These are phyloP conservation scores for Rhodophaea formosa DNA, from an alignment of 2,888 invertebrate species.

Conservation along the genomic window DNA sequence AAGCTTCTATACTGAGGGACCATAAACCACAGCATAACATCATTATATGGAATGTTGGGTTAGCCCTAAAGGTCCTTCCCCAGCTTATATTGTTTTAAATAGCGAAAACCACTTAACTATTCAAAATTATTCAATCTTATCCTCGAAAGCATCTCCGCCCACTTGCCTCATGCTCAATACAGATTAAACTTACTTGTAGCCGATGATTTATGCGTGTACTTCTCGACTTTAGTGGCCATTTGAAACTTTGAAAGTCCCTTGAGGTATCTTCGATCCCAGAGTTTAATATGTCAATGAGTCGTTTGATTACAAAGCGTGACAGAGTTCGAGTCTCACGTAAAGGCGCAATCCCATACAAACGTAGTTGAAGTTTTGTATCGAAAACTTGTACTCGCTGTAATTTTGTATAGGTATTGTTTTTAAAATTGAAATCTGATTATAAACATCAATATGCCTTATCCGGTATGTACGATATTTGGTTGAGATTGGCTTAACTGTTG, in stretches of 20 bases:
- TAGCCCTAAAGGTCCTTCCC: background rate
- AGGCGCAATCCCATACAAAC: too few relatives aligned
- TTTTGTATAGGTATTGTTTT: too few relatives aligned
- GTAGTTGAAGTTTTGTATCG: too few relatives aligned
- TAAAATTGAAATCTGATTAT: too few relatives aligned
- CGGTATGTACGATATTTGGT: too few relatives aligned
- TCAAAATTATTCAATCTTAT: conserved; percentile 31
- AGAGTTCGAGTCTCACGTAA: too few relatives aligned
- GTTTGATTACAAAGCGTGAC: conserved; percentile 36
- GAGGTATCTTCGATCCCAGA: conserved; percentile 34
- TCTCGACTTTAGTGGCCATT: conserved; percentile 50
- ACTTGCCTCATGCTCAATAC: conserved; percentile 29
- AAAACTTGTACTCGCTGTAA: too few relatives aligned
- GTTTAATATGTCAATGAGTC: conserved; percentile 39
- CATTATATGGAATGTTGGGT: background rate
- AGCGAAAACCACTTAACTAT: conserved; percentile 20
- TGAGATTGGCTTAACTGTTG: too few relatives aligned
- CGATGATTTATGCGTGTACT: conserved; percentile 51
- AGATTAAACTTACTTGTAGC: conserved; percentile 43
- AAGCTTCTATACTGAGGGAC: background rate
- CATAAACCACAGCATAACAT: conserved; percentile 12
- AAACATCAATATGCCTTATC: too few relatives aligned
- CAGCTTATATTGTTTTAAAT: conserved; percentile 7
- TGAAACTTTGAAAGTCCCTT: conserved; percentile 43
- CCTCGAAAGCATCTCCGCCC: conserved; percentile 32